Evolutionary conservation across 2,113 vertebrate genomes (phyloP), one percentile per base, ranked within the genome.

Genomic region (Leptocoma aspasia): DNA sequence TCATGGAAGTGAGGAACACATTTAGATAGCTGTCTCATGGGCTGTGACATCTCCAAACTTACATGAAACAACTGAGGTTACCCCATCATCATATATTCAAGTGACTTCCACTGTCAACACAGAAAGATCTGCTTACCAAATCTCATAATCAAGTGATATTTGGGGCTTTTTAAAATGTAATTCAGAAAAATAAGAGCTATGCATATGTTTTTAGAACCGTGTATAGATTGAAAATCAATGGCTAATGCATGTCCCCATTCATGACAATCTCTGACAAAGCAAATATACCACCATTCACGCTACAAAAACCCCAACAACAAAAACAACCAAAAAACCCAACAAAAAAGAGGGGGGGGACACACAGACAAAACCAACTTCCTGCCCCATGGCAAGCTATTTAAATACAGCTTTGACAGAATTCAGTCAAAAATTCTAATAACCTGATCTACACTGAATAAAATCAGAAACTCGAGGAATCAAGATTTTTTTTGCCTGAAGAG

Each of bases 331-430:
- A 19, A 42, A 19, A 0, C 10, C 11, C 31, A 68, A 68, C 8
- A 18, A 31, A 41, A 8, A 6, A 2, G 1, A 1, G 3, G 4
- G 2, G 0, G 1, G 3, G n/a, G n/a, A n/a, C n/a, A 30, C 7
- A 56, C 15, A 91, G 24, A 14, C n/a, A 84, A 70, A 28, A 61
- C 5, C 42, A 50, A 80, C 6, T 42, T 70, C 15, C 30, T 53
- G 69, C 13, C 13, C 22, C 66, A n/a, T 23, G 27, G 30, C 11
- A 92, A 47, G 17, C 31, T 59, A 41, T 1, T 69, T 19, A 70
- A 75, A 78, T 19, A 27, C 1, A 37, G 10, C 27, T 60, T 53
- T 44, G 24, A 28, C 28, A 73, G 11, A 89, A 73, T 22, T 73
- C 45, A 65, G 28, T 33, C 15, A 44, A 50, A 69, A 84, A 79